Percentiles rank a stretch among this genome's conserved stretches.
phyloP scores from a whole-genome alignment of 2,888 invertebrate genomes.

The Amblyjoppa fuscipennis region DNA sequence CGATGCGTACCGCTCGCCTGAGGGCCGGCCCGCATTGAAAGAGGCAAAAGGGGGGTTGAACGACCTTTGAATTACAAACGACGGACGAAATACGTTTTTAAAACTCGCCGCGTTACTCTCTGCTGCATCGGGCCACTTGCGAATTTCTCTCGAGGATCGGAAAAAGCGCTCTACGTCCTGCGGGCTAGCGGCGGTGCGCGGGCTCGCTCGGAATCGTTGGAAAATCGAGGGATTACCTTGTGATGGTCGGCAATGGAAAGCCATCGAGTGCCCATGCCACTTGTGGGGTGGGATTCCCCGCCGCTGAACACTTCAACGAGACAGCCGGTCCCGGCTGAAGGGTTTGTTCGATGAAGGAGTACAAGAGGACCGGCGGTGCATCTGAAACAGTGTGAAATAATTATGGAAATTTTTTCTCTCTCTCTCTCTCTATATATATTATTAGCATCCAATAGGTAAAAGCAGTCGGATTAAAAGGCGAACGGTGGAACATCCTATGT shows the following conservation, averaged over 20 bases:
- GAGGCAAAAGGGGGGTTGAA: conserved; percentile 54
- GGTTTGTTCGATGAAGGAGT: conserved; percentile 92
- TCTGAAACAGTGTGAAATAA: conserved; percentile 86
- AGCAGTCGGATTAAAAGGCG: conserved; percentile 8
- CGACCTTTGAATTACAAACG: conserved; percentile 76
- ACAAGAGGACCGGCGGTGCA: conserved; percentile 91
- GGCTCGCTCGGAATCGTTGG: neutral
- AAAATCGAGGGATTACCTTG: conserved; percentile 80
- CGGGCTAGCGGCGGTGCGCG: neutral
- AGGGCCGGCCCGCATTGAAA: conserved; percentile 25
- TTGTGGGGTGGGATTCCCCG: conserved; percentile 92
- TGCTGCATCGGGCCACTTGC: conserved; percentile 5
- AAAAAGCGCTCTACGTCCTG: conserved; percentile 22
- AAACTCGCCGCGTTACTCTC: neutral
- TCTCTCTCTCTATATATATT: neutral
- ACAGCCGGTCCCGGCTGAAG: conserved; percentile 92
- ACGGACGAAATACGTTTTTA: conserved; percentile 49
- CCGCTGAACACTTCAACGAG: conserved; percentile 91
- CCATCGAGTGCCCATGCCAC: conserved; percentile 92
- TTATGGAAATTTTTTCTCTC: neutral
- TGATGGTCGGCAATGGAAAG: conserved; percentile 89
- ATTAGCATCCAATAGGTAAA: neutral
- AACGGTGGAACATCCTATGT: conserved; percentile 9
- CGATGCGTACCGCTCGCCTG: conserved; percentile 25
- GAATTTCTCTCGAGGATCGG: conserved; percentile 8